Evolutionary conservation across 2,888 invertebrate species (phyloP), one percentile per base, ranked within the genome.

Genomic region (Sesia bembeciformis): DNA sequence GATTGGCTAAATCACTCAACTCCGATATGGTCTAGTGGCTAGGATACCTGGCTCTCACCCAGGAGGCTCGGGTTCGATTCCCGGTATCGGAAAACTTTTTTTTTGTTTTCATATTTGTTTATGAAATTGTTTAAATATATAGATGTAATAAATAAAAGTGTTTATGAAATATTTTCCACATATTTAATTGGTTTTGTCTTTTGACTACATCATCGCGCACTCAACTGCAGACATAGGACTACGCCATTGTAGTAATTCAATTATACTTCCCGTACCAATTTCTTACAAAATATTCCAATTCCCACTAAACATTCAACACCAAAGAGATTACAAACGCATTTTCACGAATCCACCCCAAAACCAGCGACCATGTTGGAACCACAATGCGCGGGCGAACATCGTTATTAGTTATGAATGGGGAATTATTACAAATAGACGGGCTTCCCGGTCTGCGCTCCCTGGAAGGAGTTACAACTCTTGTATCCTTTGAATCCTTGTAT

Each of bases 1-100:
- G 23, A 23, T 23, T 23, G n/a, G n/a, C n/a, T n/a, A n/a, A n/a
- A n/a, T n/a, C n/a, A n/a, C n/a, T n/a, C n/a, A n/a, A 23, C 23
- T 90, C 90, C 90, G 88, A 87, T 91, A 91, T 91, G 90, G 90
- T 91, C 90, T 91, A 91, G 90, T 91, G 90, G 91, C 86, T 90
- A 91, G 90, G 90, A 90, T 90, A 90, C 85, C 90, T 90, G 90
- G 90, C 78, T 90, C 81, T 91, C 90, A 90, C 87, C 90, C 89
- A 89, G 89, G 85, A 90, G 90, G 90, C 90, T 88, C 91, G 90
- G 91, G 90, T 91, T 91, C 90, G 90, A 91, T 90, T 90, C 90
- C 90, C 91, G 90, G 91, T 90, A 91, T 86, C 88, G 90, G 23
- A 23, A 23, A 23, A 23, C 23, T 23, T 23, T 23, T 23, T n/a